Base-by-base conservation (phyloP, 2,797 vertebrate genomes). In the Rallus crepitans region DNA sequence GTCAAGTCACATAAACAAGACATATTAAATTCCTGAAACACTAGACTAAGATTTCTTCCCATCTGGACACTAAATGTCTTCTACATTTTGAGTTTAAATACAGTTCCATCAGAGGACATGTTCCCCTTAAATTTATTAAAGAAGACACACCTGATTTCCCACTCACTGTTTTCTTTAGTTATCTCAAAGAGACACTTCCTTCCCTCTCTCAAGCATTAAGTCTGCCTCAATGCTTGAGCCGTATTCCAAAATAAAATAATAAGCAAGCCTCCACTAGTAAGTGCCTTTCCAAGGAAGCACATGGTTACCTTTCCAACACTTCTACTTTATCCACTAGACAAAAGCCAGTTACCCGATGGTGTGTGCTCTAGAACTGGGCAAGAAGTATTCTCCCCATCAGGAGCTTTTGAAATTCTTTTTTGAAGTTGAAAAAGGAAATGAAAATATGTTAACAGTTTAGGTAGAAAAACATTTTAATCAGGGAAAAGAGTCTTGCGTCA, bases 1-100 rank as follows among this genome's bases (percentile, higher is more conserved):
- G 94, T 68, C 91, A 96, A 55, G 63, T 93, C 85, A 47, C 40
- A 94, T 91, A 37, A 91, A 75, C 68, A 83, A 9, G 79, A 63
- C 14, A 4, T 10, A 25, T 3, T 70, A 75, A 64, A 76, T 42
- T 66, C 11, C 81, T 75, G 73, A 47, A 89, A 73, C 5, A 15
- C 13, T 4, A 12, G 31, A 5, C 33, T 59, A 31, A 86, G 33
- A 52, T 72, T 89, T 87, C 40, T 39, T 82, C 71, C 80, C 68
- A 73, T 60, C 37, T 70, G 69, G 9, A 7, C 23, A 7, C 30
- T 65, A 69, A 69, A 53, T 8, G 30, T 50, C 57, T 60, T 77
- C 77, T 27, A 25, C 15, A 6, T 25, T 17, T 45, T 30, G n/a
- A 90, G 28, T 25, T 20, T 73, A 40, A 65, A 15, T 6, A 21